Percentiles rank a stretch among this genome's conserved stretches.
These are phyloP conservation scores for Brachycybe producta DNA, from an alignment of 2,888 invertebrate genomes.

Conservation along the genomic window DNA sequence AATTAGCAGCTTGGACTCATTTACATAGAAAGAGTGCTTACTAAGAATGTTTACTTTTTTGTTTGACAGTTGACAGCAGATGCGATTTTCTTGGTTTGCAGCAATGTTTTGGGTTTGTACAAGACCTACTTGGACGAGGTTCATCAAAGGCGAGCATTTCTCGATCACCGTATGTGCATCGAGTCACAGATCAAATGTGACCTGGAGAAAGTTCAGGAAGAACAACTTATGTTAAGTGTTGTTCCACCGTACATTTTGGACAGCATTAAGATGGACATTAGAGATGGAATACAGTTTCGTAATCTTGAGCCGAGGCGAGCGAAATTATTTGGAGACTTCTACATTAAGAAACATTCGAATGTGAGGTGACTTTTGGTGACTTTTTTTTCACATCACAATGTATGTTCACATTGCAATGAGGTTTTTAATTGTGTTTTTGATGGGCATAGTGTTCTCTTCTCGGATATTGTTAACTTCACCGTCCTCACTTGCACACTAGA, in stretches of 20 bases:
- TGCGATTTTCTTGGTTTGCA: conserved; percentile 53
- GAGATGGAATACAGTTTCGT: conserved; percentile 33
- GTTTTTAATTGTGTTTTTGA: no score
- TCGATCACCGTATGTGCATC: conserved; percentile 72
- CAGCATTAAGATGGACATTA: conserved; percentile 43
- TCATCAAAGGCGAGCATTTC: conserved; percentile 68
- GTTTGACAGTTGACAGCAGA: conserved; percentile 53
- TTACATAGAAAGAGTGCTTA: no score
- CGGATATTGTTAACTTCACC: conserved; percentile 88
- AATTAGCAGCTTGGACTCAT: no score
- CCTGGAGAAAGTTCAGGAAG: conserved; percentile 76
- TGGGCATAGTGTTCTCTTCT: conserved; percentile 72
- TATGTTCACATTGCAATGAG: no score
- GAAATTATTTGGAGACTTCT: conserved; percentile 53
- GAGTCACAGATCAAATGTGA: conserved; percentile 68
- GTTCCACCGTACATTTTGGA: conserved; percentile 70
- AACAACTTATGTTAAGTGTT: conserved; percentile 70
- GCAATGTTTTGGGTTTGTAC: conserved; percentile 73
- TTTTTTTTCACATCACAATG: no score
- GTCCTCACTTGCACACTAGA: conserved; percentile 68
- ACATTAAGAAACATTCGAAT: conserved; percentile 73
- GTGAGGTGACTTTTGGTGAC: conserved; percentile 41
- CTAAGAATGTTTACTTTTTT: background rate
- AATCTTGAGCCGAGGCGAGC: conserved; percentile 15
- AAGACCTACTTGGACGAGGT: conserved; percentile 79